Evolutionary conservation across 2,113 vertebrate species (phyloP).

Genomic region (Circaetus gallicus): DNA sequence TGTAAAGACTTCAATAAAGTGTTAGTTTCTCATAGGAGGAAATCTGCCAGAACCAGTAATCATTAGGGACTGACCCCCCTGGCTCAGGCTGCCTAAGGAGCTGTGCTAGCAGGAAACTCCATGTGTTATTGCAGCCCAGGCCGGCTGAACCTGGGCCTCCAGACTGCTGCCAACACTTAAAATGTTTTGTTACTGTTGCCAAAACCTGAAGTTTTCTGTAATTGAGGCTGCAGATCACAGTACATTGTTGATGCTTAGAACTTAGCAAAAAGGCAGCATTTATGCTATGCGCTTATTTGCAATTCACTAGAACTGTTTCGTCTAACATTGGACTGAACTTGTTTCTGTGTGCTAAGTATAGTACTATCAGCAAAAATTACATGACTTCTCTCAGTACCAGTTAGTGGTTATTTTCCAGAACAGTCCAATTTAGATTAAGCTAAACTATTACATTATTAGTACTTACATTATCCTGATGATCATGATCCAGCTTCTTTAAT

Average conservation of each 20-base stretch:
- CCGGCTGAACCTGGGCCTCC: background rate
- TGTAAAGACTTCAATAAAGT: background rate
- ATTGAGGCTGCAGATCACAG: background rate
- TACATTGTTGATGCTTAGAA: background rate
- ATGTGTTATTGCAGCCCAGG: accelerated
- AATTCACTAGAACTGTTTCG: background rate
- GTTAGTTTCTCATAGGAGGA: background rate
- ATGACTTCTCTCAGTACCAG: background rate
- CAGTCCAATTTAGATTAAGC: conserved; percentile 4
- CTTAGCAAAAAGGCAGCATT: background rate
- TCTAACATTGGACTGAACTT: background rate
- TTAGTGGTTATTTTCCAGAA: conserved; percentile 31
- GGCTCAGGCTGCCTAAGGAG: background rate
- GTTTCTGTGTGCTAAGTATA: background rate
- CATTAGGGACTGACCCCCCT: no score
- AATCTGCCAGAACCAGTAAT: background rate
- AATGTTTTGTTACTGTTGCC: background rate
- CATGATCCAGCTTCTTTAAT: background rate
- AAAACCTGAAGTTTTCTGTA: background rate
- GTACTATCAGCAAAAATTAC: background rate
- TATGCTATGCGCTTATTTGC: background rate
- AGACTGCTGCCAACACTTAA: background rate
- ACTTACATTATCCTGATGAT: conserved; percentile 5
- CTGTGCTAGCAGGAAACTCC: background rate
- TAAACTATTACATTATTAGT: background rate